Base-by-base conservation (phyloP, 2,888 invertebrate species). In the Hirtodrosophila alboralis region DNA sequence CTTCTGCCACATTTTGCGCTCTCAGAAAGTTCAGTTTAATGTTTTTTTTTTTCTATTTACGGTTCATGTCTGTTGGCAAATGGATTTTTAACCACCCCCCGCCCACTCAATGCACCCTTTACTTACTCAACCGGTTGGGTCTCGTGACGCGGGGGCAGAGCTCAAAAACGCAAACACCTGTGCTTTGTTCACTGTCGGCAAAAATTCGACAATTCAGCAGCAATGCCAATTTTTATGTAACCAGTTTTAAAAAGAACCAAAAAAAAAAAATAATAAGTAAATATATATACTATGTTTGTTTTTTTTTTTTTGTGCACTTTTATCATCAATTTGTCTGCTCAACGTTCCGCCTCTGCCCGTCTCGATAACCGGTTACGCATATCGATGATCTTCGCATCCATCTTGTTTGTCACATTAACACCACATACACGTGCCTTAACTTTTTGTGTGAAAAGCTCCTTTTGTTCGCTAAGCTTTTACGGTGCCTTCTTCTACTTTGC, bases 201-300 rank as follows among this genome's bases (percentile, higher is more conserved):
- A 18, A 18, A 18, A 34, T 54, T 44, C 13, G 23, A 21, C 27
- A 12, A 26, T 49, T 30, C 38, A 40, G 54, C 47, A 51, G 31
- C 33, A 44, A 33, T 64, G 69, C 44, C 65, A 72, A 61, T 33
- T 58, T 81, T 84, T 84, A 78, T 84, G 63, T 76, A 78, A 84
- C 78, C 77, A 53, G 80, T 84, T 80, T 70, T 37, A 6, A 18
- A 5, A 18, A 18, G 5, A 18, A n/a, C n/a, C n/a, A n/a, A n/a
- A 8, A 30, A 38, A 38, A 18, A 12, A 38, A 26, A 16, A 16
- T 40, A 43, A 36, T 10, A 3, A 8, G n/a, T 28, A 16, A 31
- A 16, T 33, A 38, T 18, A 4, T 23, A 10, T 4, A 13, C 6
- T 13, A 16, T 4, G 8, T 28, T 27, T n/a, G n/a, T n/a, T n/a